These are phyloP conservation scores for Isaurus tuberculatus DNA, from an alignment of 92 coral and sea anemone genomes.

Conservation along the genomic window DNA sequence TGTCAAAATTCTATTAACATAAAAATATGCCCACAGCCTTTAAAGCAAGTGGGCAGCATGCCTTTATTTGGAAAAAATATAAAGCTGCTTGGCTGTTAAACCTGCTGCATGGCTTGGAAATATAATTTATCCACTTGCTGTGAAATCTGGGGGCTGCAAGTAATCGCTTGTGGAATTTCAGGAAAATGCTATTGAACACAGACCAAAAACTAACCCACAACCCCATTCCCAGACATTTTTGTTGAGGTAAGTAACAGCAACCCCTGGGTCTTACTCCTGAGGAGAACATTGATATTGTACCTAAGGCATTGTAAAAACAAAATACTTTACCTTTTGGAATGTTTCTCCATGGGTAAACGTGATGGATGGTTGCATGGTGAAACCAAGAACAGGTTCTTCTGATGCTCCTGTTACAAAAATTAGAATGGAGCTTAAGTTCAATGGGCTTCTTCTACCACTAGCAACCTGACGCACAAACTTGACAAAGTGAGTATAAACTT, in stretches of 20 bases:
- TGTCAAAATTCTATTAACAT: neutral
- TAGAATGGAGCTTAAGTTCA: slow-evolving; percentile 57
- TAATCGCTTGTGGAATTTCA: neutral
- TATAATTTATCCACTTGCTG: neutral
- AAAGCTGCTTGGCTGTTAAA: neutral
- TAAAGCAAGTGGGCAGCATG: neutral
- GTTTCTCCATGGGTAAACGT: slow-evolving; percentile 39
- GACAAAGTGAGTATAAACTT: slow-evolving; percentile 50
- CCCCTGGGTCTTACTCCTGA: neutral
- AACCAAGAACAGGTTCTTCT: slow-evolving; percentile 79
- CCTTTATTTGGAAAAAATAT: slow-evolving; percentile 1
- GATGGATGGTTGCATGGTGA: slow-evolving; percentile 64
- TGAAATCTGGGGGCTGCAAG: neutral
- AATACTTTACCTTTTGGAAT: slow-evolving; percentile 24
- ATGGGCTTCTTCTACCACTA: slow-evolving; percentile 68
- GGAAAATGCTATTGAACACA: slow-evolving; percentile 1
- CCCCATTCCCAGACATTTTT: neutral
- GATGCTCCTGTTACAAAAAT: slow-evolving; percentile 73
- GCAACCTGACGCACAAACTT: slow-evolving; percentile 76
- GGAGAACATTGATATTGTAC: slow-evolving; percentile 7
- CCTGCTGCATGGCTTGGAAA: slow-evolving; percentile 7
- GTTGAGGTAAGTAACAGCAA: neutral
- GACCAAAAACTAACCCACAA: slow-evolving; percentile 3
- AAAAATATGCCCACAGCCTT: neutral
- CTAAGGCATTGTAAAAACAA: neutral